phyloP scores from a whole-genome alignment of 2,888 invertebrate genomes.

The Dusona sp. region DNA sequence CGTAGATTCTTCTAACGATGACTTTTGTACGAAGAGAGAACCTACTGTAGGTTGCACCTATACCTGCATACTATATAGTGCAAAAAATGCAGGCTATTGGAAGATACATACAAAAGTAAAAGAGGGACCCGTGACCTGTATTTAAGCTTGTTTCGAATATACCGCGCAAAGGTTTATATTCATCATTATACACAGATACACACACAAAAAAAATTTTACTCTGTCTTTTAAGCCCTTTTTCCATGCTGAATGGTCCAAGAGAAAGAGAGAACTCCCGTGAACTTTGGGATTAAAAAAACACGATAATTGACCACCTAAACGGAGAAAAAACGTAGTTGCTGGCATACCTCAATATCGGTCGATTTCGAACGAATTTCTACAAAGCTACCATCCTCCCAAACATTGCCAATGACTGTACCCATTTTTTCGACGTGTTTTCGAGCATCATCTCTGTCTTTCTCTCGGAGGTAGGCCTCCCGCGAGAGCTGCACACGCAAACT shows the following conservation, averaged over 20 bases:
- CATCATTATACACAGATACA: conserved; percentile 4
- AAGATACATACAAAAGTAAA: conserved; percentile 63
- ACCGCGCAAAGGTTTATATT: conserved; percentile 32
- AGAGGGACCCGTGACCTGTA: conserved; percentile 80
- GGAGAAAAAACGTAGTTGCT: conserved; percentile 18
- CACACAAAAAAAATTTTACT: neutral
- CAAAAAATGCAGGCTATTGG: conserved; percentile 66
- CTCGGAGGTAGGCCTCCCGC: conserved; percentile 15
- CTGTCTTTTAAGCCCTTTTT: neutral
- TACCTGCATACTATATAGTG: conserved; percentile 52
- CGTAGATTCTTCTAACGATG: conserved; percentile 79
- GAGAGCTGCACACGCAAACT: conserved; percentile 61
- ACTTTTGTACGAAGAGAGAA: conserved; percentile 74
- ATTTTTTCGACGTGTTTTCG: conserved; percentile 28
- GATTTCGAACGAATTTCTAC: neutral
- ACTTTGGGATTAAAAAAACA: conserved; percentile 15
- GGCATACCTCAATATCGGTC: conserved; percentile 6
- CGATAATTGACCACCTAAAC: conserved; percentile 36
- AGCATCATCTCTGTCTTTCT: conserved; percentile 28
- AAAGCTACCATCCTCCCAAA: neutral
- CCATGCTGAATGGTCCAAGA: conserved; percentile 11
- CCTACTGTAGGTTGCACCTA: conserved; percentile 12
- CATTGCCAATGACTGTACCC: neutral
- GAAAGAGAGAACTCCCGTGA: conserved; percentile 4
- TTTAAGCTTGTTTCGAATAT: conserved; percentile 80